A percentile compares a stretch with the other conserved stretches of the same genome.
phyloP scores from a whole-genome alignment of 1,140 invertebrate species.

The Zophobas atratus region DNA sequence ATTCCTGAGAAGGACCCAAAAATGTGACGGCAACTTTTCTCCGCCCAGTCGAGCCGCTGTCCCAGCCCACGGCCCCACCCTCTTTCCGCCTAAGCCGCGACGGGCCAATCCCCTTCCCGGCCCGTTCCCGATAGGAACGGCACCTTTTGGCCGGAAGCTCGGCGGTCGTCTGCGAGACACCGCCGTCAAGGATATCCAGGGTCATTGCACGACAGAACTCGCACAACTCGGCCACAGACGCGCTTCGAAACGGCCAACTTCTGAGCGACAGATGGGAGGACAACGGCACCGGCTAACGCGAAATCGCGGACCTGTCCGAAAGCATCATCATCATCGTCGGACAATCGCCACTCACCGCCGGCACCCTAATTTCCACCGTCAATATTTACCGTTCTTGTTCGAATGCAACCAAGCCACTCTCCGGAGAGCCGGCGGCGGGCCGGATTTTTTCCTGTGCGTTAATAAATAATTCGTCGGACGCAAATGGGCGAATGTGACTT shows the following conservation, averaged over 20 bases:
- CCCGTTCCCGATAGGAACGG: background rate
- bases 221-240: constrained; percentile 40
- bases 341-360: background rate
- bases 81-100: background rate
- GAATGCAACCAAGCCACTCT: background rate
- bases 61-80: no score
- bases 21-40: no score
- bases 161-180: constrained; percentile 40
- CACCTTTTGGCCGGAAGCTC: constrained; percentile 37
- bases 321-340: background rate
- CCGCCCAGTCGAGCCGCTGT: no score
- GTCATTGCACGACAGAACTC: constrained; percentile 44
- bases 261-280: constrained; percentile 18
- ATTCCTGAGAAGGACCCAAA: no score
- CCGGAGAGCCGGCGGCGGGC: background rate
- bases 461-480: no score
- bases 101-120: background rate
- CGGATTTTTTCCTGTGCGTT: background rate
- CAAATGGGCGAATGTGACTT: background rate
- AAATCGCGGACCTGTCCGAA: background rate
- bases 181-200: constrained; percentile 43
- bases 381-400: constrained; percentile 3
- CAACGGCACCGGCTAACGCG: constrained; percentile 12
- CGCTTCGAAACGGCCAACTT: constrained; percentile 16
- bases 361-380: constrained; percentile 6